These are phyloP conservation scores for Petrocephalus schoutedeni DNA, from an alignment of 2,797 vertebrate species.

Conservation along the genomic window DNA sequence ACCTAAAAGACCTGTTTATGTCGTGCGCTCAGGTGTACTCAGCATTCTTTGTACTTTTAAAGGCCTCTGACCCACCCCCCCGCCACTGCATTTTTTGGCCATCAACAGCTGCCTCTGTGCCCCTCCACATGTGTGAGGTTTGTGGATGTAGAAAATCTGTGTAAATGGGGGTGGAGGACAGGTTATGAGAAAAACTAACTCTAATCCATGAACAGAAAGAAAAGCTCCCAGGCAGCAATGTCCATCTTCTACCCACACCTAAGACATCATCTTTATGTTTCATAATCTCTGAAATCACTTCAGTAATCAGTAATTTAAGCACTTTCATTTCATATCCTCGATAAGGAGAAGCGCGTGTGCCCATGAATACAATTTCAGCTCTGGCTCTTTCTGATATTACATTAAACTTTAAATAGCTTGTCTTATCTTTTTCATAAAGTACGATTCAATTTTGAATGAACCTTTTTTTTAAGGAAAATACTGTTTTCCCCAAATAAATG, in stretches of 20 bases:
- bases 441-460: not conserved
- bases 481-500: not conserved
- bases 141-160: not conserved
- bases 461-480: not conserved
- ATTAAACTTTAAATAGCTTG: conserved; percentile 11
- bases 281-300: not conserved
- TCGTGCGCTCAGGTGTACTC: not conserved
- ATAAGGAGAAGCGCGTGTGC: not conserved
- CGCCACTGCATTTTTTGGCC: too few relatives aligned
- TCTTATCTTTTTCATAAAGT: conserved; percentile 16
- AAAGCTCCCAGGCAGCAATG: not conserved
- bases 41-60: not conserved
- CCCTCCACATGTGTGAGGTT: not conserved
- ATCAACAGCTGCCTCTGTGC: not conserved
- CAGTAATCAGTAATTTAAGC: not conserved
- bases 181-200: not conserved
- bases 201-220: not conserved
- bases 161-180: not conserved
- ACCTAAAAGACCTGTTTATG: not conserved
- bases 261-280: not conserved
- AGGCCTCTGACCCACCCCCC: not conserved
- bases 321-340: conserved; percentile 9
- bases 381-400: conserved; percentile 21
- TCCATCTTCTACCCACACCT: not conserved
- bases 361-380: conserved; percentile 12